phyloP scores from a whole-genome alignment of 2,888 invertebrate genomes.

The Lasioglossum oenotherae region DNA sequence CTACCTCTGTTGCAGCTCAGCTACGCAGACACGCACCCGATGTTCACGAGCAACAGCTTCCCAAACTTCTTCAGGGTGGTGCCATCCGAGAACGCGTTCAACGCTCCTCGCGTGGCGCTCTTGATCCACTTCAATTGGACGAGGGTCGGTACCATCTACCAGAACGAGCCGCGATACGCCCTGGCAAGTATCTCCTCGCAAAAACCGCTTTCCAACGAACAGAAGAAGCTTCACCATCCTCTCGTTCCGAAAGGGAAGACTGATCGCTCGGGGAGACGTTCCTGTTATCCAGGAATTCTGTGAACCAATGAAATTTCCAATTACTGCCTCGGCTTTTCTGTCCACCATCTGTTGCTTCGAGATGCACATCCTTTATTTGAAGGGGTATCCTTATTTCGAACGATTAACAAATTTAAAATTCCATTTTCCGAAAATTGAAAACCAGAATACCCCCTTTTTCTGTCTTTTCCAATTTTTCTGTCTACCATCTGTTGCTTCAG shows the following conservation, averaged over 20 bases:
- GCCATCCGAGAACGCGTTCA: constrained; percentile 98
- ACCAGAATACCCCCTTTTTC: no score
- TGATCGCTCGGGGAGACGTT: not conserved
- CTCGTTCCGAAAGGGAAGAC: not conserved
- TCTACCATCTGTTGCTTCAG: no score
- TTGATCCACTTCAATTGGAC: constrained; percentile 98
- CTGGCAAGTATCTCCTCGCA: constrained; percentile 87
- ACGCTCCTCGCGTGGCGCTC: constrained; percentile 94
- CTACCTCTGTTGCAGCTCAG: constrained; percentile 89
- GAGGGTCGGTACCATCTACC: constrained; percentile 97
- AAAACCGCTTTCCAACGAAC: not conserved
- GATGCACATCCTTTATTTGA: no score
- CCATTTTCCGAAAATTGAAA: no score
- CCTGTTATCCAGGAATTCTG: not conserved
- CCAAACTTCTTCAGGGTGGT: constrained; percentile 99
- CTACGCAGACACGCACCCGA: constrained; percentile 98
- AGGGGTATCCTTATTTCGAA: no score
- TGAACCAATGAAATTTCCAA: not conserved
- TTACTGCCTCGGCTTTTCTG: not conserved
- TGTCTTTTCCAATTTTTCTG: no score
- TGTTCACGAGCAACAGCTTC: constrained; percentile 96
- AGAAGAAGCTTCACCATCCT: not conserved
- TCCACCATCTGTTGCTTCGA: no score
- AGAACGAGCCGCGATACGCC: constrained; percentile 97
- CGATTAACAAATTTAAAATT: no score